Evolutionary conservation across 2,888 invertebrate species (phyloP), one percentile per base, ranked within the genome.

Genomic region (Hyposoter didymator): DNA sequence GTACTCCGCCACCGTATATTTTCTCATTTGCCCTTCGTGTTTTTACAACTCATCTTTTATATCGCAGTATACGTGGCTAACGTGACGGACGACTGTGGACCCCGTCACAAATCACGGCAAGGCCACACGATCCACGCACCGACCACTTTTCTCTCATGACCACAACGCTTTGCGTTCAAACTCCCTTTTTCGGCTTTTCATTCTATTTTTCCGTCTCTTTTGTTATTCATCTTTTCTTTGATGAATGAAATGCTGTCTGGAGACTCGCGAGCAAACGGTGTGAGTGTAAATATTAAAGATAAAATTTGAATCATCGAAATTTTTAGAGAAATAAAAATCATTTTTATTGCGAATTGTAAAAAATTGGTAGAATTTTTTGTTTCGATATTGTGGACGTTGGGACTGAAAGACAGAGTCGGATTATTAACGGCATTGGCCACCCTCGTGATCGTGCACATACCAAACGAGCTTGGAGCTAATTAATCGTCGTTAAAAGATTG

Each of bases 11-110:
- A 90, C 89, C 92, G 91, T 92, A 92, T 91, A 92, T 91, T 92
- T 92, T 88, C 92, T 92, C 92, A 91, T 92, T 92, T 92, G 90
- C 89, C 88, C 89, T 88, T 88, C 88, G 89, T 90, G 92, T 92
- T 92, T 86, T 92, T 91, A 91, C 92, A 92, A 92, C 91, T 91
- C 90, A 90, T 90, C 91, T 91, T 91, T 91, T 90, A 90, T 91
- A 91, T 91, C 90, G 76, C 84, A 78, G 66, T 78, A 59, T 70
- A 72, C 78, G 78, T 81, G 76, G 69, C 62, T 64, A 92, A 91
- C 88, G 90, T 92, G 91, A 92, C 88, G 91, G 89, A 92, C 90
- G 90, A 89, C 89, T 89, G 85, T 88, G 86, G 79, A 74, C 90
- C 84, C 78, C 78, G 80, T 86, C 85, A 89, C 91, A 92, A 92